Percentiles rank a stretch among this genome's conserved stretches.
phyloP scores from a whole-genome alignment of 2,797 vertebrate species.

The Gobio occitaniae region DNA sequence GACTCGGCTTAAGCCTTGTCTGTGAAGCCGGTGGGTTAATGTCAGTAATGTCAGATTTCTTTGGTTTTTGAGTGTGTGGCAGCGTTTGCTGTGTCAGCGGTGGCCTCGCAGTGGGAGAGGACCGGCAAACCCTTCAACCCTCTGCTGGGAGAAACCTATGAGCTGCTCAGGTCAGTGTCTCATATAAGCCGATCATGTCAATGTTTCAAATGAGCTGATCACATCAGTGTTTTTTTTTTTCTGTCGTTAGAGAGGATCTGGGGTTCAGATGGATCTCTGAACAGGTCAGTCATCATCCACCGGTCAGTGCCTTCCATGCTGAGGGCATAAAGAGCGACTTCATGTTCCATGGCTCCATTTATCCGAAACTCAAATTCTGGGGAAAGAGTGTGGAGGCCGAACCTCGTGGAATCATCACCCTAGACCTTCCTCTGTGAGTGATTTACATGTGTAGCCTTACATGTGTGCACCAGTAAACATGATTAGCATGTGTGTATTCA shows the following conservation, averaged over 20 bases:
- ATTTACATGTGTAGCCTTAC: background rate
- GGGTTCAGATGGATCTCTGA: slow-evolving; percentile 96
- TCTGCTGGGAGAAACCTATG: slow-evolving; percentile 94
- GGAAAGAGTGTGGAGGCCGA: slow-evolving; percentile 98
- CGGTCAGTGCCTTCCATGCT: slow-evolving; percentile 96
- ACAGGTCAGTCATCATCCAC: slow-evolving; percentile 98
- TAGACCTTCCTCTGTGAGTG: slow-evolving; percentile 95
- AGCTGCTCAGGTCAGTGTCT: slow-evolving; percentile 87
- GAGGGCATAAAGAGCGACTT: slow-evolving; percentile 93
- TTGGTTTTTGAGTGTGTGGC: slow-evolving; percentile 86
- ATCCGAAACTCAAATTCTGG: slow-evolving; percentile 98
- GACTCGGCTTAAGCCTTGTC: too few relatives aligned
- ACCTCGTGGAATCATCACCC: slow-evolving; percentile 93
- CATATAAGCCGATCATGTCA: background rate
- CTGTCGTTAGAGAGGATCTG: slow-evolving; percentile 88
- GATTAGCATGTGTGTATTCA: background rate
- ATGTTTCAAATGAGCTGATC: background rate
- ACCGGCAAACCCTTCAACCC: slow-evolving; percentile 99
- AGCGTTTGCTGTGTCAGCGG: slow-evolving; percentile 97
- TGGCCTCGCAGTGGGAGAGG: slow-evolving; percentile 97
- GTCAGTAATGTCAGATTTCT: background rate
- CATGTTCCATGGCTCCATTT: slow-evolving; percentile 96
- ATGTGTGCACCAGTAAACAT: background rate
- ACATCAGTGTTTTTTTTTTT: slow-evolving; percentile 22
- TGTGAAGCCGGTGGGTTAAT: background rate